These are phyloP conservation scores for Sialis lutaria DNA, from an alignment of 2,888 invertebrate species.

Conservation along the genomic window DNA sequence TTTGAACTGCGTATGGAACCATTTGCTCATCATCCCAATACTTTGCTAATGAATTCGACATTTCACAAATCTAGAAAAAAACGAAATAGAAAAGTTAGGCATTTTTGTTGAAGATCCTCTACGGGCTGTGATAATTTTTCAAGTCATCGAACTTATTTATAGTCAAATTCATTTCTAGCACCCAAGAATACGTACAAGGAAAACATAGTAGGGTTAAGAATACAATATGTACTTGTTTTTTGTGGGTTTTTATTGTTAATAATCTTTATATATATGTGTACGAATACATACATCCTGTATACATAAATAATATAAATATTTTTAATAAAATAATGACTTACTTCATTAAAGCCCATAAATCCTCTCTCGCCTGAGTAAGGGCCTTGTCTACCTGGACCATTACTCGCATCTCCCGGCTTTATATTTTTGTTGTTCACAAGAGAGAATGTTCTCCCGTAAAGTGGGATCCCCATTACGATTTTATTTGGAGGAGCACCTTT, in stretches of 20 bases:
- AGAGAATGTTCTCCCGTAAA: slow-evolving; percentile 52
- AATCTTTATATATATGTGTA: too few relatives aligned
- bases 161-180: too few relatives aligned
- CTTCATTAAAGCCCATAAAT: slow-evolving; percentile 55
- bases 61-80: slow-evolving; percentile 21
- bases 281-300: too few relatives aligned
- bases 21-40: slow-evolving; percentile 21
- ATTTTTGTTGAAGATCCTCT: too few relatives aligned
- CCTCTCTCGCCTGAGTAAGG: slow-evolving; percentile 45
- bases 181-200: not conserved
- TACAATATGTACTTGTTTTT: not conserved
- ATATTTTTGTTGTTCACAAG: slow-evolving; percentile 27
- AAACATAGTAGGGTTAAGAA: too few relatives aligned
- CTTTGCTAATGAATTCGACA: slow-evolving; percentile 17
- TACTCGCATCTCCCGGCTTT: slow-evolving; percentile 34
- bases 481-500: slow-evolving; percentile 41
- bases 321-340: slow-evolving; percentile 13
- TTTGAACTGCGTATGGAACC: slow-evolving; percentile 25
- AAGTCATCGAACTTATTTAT: too few relatives aligned
- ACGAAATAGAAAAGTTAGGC: too few relatives aligned
- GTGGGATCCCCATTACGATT: slow-evolving; percentile 48
- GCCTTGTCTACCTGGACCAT: slow-evolving; percentile 41
- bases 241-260: not conserved
- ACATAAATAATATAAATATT: too few relatives aligned
- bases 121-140: too few relatives aligned